phyloP scores from a whole-genome alignment of 2,113 vertebrate species.

The Cryptotis parvus region DNA sequence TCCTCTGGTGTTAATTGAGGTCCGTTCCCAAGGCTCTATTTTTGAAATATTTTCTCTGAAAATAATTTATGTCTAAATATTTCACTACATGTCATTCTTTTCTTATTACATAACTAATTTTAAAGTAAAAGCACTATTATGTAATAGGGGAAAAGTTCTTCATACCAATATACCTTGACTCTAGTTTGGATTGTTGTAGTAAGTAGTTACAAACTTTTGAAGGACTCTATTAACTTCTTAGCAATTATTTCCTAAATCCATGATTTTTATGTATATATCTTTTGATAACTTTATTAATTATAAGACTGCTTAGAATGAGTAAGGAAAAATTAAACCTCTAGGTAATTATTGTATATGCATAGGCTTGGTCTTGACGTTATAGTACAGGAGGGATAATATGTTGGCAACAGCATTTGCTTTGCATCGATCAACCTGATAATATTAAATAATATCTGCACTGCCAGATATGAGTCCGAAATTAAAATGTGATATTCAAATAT shows the following conservation, averaged over 20 bases:
- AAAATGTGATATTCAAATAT: no score
- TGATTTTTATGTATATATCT: no score
- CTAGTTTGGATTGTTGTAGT: neutral
- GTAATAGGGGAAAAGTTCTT: neutral
- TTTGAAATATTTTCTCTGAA: neutral
- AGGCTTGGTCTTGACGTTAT: neutral
- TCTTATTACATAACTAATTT: neutral
- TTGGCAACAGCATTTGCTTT: no score
- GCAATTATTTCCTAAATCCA: neutral
- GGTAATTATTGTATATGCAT: neutral
- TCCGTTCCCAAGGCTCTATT: neutral
- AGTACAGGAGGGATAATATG: no score
- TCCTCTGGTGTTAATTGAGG: neutral
- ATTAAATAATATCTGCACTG: no score
- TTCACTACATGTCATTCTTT: neutral
- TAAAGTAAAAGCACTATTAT: neutral
- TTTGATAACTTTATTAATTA: no score
- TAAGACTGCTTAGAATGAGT: no score
- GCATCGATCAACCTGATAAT: no score
- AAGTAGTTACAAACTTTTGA: slow-evolving; percentile 21
- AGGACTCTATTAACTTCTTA: slow-evolving; percentile 2
- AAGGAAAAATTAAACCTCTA: neutral
- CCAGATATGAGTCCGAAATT: no score
- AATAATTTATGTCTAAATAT: neutral
- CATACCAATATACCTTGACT: neutral